These are phyloP conservation scores for Isichthys henryi DNA, from an alignment of 2,113 vertebrate genomes.

Conservation along the genomic window DNA sequence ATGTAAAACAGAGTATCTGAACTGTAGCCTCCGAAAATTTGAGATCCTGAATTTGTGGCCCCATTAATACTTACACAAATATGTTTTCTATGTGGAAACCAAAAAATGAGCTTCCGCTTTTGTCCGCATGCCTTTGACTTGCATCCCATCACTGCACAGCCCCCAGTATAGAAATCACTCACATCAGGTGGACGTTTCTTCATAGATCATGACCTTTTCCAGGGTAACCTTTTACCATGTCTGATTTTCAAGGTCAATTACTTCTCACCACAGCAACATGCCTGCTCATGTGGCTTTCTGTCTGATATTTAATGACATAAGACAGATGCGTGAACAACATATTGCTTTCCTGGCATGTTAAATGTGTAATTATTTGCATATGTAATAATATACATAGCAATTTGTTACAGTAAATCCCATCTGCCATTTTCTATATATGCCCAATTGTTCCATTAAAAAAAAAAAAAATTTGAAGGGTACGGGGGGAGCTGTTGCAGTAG, in stretches of 20 bases:
- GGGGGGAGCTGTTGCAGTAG: neutral
- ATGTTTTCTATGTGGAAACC: neutral
- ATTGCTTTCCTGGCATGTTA: conserved; percentile 10
- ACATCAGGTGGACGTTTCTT: neutral
- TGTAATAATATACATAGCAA: neutral
- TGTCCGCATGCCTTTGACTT: neutral
- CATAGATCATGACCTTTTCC: neutral
- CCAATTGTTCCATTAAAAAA: conserved; percentile 11
- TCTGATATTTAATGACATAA: neutral
- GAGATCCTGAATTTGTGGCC: neutral
- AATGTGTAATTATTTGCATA: neutral
- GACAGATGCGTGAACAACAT: neutral
- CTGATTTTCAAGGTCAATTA: neutral
- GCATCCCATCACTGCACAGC: neutral
- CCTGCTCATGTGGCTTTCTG: neutral
- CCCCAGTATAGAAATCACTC: neutral
- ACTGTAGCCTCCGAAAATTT: neutral
- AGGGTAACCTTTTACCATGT: neutral
- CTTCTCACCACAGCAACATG: neutral
- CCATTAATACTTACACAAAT: neutral
- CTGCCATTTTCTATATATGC: conserved; percentile 9
- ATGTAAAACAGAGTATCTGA: neutral
- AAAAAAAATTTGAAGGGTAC: neutral
- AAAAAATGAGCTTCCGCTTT: neutral
- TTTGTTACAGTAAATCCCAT: conserved; percentile 9